Base-by-base conservation (phyloP, 2,113 vertebrate genomes). In the Sisor rabdophorus region DNA sequence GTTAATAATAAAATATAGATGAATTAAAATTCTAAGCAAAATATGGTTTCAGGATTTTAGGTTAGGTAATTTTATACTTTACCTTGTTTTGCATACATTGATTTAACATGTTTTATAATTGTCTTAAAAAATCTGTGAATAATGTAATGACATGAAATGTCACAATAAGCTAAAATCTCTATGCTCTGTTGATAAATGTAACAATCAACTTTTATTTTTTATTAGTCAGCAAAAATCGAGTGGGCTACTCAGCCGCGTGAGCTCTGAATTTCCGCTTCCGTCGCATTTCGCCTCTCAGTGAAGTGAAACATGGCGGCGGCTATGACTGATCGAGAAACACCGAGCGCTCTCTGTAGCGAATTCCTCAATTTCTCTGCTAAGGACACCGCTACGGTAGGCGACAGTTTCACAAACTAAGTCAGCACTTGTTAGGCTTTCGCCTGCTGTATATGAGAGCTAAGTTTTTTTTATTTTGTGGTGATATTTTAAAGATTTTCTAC, bases 291-390 rank as follows among this genome's bases (percentile, higher is more conserved):
- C 55, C 32, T 40, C 20, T 30, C 70, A 75, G 77, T 84, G 73
- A 71, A 80, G 71, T 65, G 77, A 92, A 73, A 91, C 87, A 93
- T 92, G 90, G 91, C 91, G 88, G 87, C 88, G 81, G 86, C 87
- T 64, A 84, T 91, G 67, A 67, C 84, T 2, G 89, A 90, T 58
- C 85, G 82, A 59, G 88, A 90, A 32, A 58, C 74, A 48, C 36
- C 85, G 76, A 87, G 85, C n/a, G 82, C 84, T 70, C 77, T 88
- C 1, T 80, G 89, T 40, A 78, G 86, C 0, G 89, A 92, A 69
- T 91, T 92, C 61, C 80, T 91, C 50, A 73, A 85, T 75, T 91
- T 93, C 80, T 92, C 91, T 48, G 86, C 91, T 30, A 89, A 84
- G 82, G 92, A 92, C 85, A 89, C 88, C 2, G 88, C 90, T 61